A percentile compares a stretch with the other conserved stretches of the same genome.
Conservation (phyloP, 1,140 invertebrate genomes). For the Triops longicaudatus region DNA sequence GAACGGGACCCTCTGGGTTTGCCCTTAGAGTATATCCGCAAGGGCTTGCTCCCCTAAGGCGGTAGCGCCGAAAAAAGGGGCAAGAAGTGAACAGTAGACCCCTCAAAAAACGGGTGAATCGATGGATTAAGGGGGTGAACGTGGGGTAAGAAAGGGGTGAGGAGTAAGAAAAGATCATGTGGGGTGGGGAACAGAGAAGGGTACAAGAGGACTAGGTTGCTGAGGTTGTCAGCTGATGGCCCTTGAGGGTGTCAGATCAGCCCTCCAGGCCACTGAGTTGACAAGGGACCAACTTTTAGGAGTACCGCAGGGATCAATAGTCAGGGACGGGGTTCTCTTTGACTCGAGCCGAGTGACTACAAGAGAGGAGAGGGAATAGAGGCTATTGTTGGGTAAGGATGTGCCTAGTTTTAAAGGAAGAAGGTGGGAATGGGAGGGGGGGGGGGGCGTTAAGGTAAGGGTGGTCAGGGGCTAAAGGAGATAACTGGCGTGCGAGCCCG, state of each 20-base stretch:
- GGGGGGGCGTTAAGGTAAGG: not conserved
- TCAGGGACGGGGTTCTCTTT: not conserved
- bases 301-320: slow-evolving; percentile 7
- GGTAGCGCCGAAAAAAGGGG: too few relatives aligned
- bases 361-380: not conserved
- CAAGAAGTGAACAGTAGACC: not conserved
- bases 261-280: slow-evolving; percentile 14
- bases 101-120: not conserved
- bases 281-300: slow-evolving; percentile 13
- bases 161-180: not conserved
- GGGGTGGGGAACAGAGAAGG: not conserved
- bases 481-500: not conserved
- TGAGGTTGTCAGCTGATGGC: slow-evolving; percentile 26
- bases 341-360: not conserved
- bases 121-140: not conserved
- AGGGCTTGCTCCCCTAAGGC: too few relatives aligned
- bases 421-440: too few relatives aligned
- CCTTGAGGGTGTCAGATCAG: slow-evolving; percentile 22
- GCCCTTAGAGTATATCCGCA: not conserved
- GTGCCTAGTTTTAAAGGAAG: not conserved
- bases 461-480: too few relatives aligned
- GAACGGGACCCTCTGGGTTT: not conserved
- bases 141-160: not conserved
- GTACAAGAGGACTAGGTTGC: slow-evolving; percentile 19
- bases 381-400: not conserved